Conservation (phyloP, 2,888 invertebrate genomes). For the Arctia plantaginis region DNA sequence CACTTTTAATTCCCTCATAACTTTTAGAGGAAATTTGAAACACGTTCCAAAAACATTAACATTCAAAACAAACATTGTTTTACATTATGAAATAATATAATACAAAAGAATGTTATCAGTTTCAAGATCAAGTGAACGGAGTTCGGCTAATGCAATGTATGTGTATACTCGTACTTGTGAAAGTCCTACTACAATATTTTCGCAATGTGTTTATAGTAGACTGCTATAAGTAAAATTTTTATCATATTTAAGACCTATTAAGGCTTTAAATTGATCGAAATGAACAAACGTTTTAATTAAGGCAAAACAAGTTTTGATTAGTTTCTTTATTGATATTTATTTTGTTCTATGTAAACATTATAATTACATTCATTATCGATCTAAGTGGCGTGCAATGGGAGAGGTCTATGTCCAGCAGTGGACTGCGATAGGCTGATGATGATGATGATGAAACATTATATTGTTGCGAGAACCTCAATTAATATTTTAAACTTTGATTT, state of each 20-base stretch:
- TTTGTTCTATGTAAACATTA: conserved; percentile 8
- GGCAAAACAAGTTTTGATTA: conserved; percentile 13
- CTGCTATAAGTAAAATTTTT: conserved; percentile 11
- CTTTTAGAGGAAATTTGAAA: neutral
- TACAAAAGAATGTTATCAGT: conserved; percentile 32
- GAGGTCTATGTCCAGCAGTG: too few relatives aligned
- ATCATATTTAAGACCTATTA: conserved; percentile 16
- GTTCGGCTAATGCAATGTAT: conserved; percentile 19
- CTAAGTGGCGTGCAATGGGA: too few relatives aligned
- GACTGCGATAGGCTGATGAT: too few relatives aligned
- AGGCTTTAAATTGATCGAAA: conserved; percentile 11
- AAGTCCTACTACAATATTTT: conserved; percentile 36
- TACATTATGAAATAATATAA: conserved; percentile 5
- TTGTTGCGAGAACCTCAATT: neutral
- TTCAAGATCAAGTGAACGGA: conserved; percentile 32
- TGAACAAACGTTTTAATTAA: conserved; percentile 1
- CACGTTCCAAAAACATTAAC: neutral
- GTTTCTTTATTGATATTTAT: conserved; percentile 10
- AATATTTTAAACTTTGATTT: too few relatives aligned
- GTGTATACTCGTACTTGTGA: conserved; percentile 42
- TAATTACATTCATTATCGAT: too few relatives aligned
- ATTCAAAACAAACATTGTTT: neutral
- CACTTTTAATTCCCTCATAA: neutral
- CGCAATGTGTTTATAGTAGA: conserved; percentile 10
- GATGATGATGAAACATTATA: too few relatives aligned